Evolutionary conservation across 2,113 vertebrate genomes (phyloP).

Genomic region (Mormoops blainvillei): DNA sequence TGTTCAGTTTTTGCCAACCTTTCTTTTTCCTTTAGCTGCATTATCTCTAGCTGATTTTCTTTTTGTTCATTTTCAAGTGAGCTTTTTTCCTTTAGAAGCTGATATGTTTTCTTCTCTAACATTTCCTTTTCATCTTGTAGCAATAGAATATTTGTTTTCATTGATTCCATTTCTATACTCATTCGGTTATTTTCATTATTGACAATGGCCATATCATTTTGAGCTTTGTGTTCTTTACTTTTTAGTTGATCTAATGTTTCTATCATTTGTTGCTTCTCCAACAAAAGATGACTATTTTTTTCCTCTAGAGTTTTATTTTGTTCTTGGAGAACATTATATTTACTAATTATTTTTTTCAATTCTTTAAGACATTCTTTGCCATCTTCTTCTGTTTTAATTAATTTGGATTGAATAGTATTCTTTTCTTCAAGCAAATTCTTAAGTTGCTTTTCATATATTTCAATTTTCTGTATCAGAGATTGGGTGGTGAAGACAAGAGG

Average conservation of each 20-base stretch:
- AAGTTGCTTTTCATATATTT: constrained; percentile 59
- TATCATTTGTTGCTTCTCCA: constrained; percentile 70
- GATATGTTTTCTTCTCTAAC: constrained; percentile 31
- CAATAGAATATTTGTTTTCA: constrained; percentile 42
- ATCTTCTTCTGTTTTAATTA: constrained; percentile 71
- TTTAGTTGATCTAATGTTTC: constrained; percentile 62
- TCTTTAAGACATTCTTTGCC: constrained; percentile 70
- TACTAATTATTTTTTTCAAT: constrained; percentile 70
- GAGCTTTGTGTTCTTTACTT: constrained; percentile 64
- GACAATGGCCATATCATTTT: constrained; percentile 50
- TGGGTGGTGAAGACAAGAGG: constrained; percentile 60
- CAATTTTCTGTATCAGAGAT: constrained; percentile 66
- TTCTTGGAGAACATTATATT: constrained; percentile 70
- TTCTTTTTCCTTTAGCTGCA: constrained; percentile 69
- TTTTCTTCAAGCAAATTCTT: constrained; percentile 73
- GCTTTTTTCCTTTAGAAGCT: constrained; percentile 62
- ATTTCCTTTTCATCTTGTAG: constrained; percentile 68
- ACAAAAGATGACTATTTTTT: constrained; percentile 64
- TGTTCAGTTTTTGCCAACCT: constrained; percentile 44
- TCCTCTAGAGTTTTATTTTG: constrained; percentile 71
- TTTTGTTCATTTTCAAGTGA: constrained; percentile 64
- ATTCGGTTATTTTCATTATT: constrained; percentile 57
- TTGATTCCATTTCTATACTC: constrained; percentile 49
- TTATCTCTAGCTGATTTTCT: constrained; percentile 48
- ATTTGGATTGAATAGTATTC: constrained; percentile 54